Evolutionary conservation across 1,140 invertebrate species (phyloP).

Genomic region (Cydia splendana): DNA sequence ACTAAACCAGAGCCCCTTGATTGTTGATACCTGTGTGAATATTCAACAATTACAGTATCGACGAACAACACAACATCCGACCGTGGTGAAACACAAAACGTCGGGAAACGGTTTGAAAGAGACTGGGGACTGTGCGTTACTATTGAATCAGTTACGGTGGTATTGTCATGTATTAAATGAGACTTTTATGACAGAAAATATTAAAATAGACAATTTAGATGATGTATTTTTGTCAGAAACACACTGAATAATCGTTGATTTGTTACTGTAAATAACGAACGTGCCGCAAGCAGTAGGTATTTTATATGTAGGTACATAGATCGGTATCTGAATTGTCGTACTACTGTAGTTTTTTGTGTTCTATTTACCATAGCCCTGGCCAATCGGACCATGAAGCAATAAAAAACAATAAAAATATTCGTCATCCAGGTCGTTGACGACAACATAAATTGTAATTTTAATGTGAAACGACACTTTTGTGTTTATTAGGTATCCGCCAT

Average conservation of each 20-base stretch:
- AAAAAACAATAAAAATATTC: constrained; percentile 11
- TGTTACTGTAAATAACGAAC: neutral
- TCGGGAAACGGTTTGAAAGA: constrained; percentile 12
- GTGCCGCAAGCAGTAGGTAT: neutral
- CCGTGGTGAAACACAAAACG: constrained; percentile 14
- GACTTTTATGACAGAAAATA: neutral
- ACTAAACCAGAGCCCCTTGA: neutral
- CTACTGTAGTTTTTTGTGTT: neutral
- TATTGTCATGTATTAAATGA: neutral
- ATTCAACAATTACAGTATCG: constrained; percentile 23
- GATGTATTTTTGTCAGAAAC: too few species aligned
- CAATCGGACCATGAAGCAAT: constrained; percentile 12
- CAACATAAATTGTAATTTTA: neutral
- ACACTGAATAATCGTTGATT: too few species aligned
- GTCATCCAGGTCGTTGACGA: neutral
- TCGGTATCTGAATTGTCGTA: neutral
- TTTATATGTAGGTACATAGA: neutral
- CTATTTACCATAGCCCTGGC: neutral
- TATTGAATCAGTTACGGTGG: too few species aligned
- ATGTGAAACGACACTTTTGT: constrained; percentile 21
- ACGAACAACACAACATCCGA: constrained; percentile 30
- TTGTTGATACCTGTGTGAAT: constrained; percentile 20
- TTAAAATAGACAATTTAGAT: too few species aligned
- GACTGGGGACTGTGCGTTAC: neutral
- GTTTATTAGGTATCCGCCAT: constrained; percentile 7